Conservation (phyloP, 2,797 vertebrate genomes). For the Sternotherus odoratus region DNA sequence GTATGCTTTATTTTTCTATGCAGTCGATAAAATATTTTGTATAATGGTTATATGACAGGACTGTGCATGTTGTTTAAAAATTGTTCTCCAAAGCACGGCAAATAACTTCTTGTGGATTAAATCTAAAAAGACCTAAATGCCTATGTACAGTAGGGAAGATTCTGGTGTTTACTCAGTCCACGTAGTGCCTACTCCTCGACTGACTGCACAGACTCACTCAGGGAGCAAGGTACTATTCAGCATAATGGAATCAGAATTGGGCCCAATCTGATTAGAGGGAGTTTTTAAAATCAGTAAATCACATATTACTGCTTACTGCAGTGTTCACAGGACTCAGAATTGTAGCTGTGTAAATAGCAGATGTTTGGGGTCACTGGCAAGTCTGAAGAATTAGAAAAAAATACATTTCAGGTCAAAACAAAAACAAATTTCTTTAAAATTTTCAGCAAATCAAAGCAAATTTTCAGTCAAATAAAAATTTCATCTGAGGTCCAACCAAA, state of each 20-base stretch:
- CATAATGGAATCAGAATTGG: background rate
- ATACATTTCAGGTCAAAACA: background rate
- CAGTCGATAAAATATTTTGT: accelerated
- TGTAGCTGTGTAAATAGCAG: background rate
- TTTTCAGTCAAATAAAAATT: background rate
- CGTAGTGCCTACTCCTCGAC: background rate
- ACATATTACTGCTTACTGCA: background rate
- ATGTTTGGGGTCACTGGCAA: background rate
- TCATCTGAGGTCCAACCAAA: background rate
- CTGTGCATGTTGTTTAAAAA: background rate
- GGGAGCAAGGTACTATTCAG: background rate
- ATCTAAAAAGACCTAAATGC: background rate
- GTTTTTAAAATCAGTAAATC: background rate
- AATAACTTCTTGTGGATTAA: background rate
- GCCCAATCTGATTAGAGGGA: background rate
- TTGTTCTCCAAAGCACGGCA: background rate
- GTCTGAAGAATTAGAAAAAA: background rate
- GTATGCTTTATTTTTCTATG: background rate
- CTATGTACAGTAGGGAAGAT: background rate
- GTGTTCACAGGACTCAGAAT: background rate
- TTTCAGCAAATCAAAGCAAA: too few species aligned
- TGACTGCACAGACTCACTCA: background rate
- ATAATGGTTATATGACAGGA: background rate
- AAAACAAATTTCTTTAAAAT: background rate
- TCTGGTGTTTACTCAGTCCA: background rate